Conservation (phyloP, 2,113 vertebrate genomes). For the Pangasianodon gigas region DNA sequence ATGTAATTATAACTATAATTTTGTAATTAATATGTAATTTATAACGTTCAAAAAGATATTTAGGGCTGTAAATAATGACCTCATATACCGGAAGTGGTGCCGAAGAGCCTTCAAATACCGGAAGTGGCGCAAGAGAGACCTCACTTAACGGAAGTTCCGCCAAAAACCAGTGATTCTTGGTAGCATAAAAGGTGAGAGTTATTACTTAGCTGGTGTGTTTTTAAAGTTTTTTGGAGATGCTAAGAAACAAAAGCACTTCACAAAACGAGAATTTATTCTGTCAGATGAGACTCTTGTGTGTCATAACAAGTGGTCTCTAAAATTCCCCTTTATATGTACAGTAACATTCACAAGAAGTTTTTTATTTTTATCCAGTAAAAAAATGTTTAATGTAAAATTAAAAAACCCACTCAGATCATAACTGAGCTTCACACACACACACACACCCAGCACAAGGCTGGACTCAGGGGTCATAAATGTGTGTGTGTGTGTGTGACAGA, state of each 20-base stretch:
- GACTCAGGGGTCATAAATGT: conserved; percentile 38
- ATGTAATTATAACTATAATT: neutral
- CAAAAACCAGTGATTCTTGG: neutral
- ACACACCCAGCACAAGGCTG: neutral
- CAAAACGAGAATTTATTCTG: neutral
- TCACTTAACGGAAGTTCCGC: neutral
- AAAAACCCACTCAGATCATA: neutral
- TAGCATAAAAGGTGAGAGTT: neutral
- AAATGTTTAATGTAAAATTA: neutral
- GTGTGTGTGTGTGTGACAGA: neutral
- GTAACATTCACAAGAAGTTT: neutral
- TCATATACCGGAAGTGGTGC: neutral
- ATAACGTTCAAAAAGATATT: neutral
- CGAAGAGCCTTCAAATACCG: neutral
- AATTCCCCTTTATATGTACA: neutral
- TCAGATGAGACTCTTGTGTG: neutral
- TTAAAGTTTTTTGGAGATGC: neutral
- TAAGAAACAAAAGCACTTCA: neutral
- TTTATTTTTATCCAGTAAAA: neutral
- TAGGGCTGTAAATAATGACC: neutral
- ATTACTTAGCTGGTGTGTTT: neutral
- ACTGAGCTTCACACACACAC: neutral
- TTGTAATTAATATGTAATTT: neutral
- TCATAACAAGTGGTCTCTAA: neutral
- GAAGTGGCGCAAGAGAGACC: neutral